Evolutionary conservation across 2,888 invertebrate genomes (phyloP).

Genomic region (Tortricodes alternella): DNA sequence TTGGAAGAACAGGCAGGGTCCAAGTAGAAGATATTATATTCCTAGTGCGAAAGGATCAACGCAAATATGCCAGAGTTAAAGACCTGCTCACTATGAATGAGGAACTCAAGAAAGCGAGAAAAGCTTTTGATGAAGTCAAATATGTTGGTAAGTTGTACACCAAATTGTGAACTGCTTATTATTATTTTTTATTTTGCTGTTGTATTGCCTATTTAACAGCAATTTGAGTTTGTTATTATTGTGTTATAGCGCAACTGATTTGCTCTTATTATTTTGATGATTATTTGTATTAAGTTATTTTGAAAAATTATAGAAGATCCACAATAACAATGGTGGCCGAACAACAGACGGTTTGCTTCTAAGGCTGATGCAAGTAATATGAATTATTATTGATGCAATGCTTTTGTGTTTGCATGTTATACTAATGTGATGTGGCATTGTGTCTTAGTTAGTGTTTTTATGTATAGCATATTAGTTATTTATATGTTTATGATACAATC

Average conservation of each 20-base stretch:
- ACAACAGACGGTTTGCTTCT: conserved; percentile 67
- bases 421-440: conserved; percentile 38
- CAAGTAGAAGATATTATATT: conserved; percentile 99
- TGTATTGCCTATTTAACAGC: conserved; percentile 5
- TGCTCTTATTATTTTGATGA: conserved; percentile 13
- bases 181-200: conserved; percentile 1
- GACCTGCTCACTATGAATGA: conserved; percentile 99
- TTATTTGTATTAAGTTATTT: conserved; percentile 42
- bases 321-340: conserved; percentile 71
- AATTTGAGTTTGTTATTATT: conserved; percentile 15
- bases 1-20: conserved; percentile 97
- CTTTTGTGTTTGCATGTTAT: conserved; percentile 63
- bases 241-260: conserved; percentile 10
- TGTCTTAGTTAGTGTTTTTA: neutral
- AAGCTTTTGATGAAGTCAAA: conserved; percentile 99
- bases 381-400: conserved; percentile 61
- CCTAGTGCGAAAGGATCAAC: conserved; percentile 95
- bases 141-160: conserved; percentile 88
- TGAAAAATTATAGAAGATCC: conserved; percentile 78
- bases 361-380: conserved; percentile 79
- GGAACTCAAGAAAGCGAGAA: conserved; percentile 98
- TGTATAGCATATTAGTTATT: neutral
- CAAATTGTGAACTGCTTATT: neutral
- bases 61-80: conserved; percentile 98
- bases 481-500: too few relatives aligned